These are phyloP conservation scores for Tragelaphus imberbis DNA, from an alignment of 2,113 vertebrate genomes.

Conservation along the genomic window DNA sequence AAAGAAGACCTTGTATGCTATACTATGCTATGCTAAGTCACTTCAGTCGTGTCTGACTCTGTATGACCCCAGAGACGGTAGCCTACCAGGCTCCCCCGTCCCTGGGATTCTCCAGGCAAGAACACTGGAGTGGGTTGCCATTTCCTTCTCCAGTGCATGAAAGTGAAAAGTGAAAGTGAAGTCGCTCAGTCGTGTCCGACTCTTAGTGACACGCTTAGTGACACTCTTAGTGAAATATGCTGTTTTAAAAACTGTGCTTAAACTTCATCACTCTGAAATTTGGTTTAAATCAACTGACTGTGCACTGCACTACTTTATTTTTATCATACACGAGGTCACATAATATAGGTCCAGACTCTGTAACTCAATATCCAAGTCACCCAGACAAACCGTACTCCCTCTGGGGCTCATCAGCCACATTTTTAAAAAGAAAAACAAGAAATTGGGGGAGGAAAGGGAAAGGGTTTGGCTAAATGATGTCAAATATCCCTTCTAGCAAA, in stretches of 20 bases:
- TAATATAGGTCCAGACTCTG: slow-evolving; percentile 18
- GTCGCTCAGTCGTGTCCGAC: too few species aligned
- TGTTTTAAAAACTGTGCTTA: slow-evolving; percentile 19
- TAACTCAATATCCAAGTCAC: slow-evolving; percentile 41
- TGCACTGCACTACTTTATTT: slow-evolving; percentile 50
- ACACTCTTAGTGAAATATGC: neutral
- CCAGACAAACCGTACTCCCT: slow-evolving; percentile 29
- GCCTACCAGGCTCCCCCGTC: too few species aligned
- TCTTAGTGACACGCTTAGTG: too few species aligned
- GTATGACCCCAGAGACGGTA: too few species aligned
- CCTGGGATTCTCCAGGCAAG: too few species aligned
- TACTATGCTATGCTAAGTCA: too few species aligned
- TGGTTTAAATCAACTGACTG: neutral
- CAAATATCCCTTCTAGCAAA: slow-evolving; percentile 27
- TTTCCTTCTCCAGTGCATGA: too few species aligned
- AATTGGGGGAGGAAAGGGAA: neutral
- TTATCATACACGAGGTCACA: slow-evolving; percentile 44
- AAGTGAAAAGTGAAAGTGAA: too few species aligned
- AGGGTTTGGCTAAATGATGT: neutral
- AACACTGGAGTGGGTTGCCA: too few species aligned
- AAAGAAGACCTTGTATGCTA: slow-evolving; percentile 19
- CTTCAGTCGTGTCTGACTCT: too few species aligned
- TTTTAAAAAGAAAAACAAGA: slow-evolving; percentile 24
- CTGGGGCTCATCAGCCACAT: slow-evolving; percentile 19
- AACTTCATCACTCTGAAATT: neutral